Percentiles rank a stretch among this genome's conserved stretches.
These are phyloP conservation scores for Phenganax subtilis DNA, from an alignment of 92 coral and sea anemone species.

Conservation along the genomic window DNA sequence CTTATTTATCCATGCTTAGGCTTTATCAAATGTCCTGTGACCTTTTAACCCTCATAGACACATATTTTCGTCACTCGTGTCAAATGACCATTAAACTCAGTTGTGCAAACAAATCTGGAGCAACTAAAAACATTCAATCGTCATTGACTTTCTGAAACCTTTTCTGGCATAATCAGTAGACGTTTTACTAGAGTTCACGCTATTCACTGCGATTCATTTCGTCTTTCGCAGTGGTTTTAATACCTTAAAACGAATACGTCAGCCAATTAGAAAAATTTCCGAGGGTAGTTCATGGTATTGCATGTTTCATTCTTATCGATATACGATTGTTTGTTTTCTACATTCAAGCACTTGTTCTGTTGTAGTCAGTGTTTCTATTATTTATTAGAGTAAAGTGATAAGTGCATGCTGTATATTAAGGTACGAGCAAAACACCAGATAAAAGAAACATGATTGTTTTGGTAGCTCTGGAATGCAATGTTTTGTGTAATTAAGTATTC, in stretches of 20 bases:
- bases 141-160: too few species aligned
- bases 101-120: background rate
- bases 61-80: background rate
- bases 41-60: constrained; percentile 22
- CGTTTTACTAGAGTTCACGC: background rate
- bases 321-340: background rate
- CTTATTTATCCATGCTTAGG: constrained; percentile 18
- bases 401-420: background rate
- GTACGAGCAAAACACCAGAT: constrained; percentile 8
- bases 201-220: background rate
- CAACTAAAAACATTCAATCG: background rate
- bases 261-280: background rate
- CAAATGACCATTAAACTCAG: background rate
- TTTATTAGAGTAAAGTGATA: background rate
- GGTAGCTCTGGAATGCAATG: background rate
- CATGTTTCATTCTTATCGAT: constrained; percentile 29
- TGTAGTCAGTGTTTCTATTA: background rate
- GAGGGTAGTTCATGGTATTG: background rate
- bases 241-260: constrained; percentile 17
- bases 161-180: background rate
- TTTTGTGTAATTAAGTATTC: background rate
- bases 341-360: background rate
- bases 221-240: constrained; percentile 19
- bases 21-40: constrained; percentile 26
- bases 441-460: background rate